A percentile compares a stretch with the other conserved stretches of the same genome.
These are phyloP conservation scores for Thamnophis sirtalis DNA, from an alignment of 2,113 vertebrate genomes.

Conservation along the genomic window DNA sequence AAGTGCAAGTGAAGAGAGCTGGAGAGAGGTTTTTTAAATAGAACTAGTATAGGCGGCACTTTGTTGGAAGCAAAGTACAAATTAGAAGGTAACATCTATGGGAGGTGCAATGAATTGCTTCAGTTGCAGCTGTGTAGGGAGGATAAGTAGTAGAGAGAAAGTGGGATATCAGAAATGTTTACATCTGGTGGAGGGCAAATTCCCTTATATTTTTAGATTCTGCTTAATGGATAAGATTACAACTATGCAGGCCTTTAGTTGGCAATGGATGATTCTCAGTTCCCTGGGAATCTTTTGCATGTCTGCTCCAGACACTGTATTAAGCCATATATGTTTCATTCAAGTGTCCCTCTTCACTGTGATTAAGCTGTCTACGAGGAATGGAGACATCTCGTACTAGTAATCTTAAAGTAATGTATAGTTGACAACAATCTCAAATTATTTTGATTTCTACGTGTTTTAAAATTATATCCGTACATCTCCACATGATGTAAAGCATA, in stretches of 20 bases:
- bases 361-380: background rate
- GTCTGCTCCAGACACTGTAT: accelerated
- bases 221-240: constrained; percentile 40
- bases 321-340: background rate
- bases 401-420: background rate
- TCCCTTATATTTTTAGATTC: constrained; percentile 30
- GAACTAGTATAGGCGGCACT: background rate
- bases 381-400: background rate
- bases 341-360: background rate
- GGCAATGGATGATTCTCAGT: constrained; percentile 6
- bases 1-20: constrained; percentile 43
- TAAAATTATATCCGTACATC: background rate
- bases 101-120: constrained; percentile 11
- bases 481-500: background rate
- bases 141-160: accelerated
- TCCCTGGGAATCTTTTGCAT: constrained; percentile 10
- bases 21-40: constrained; percentile 22
- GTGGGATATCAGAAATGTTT: constrained; percentile 24
- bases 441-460: background rate
- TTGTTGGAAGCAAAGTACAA: background rate
- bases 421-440: background rate
- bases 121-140: background rate
- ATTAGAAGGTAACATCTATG: accelerated
- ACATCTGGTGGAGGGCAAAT: constrained; percentile 17
- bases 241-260: background rate